Base-by-base conservation (phyloP, 2,888 invertebrate species). In the Odontocerum albicorne region DNA sequence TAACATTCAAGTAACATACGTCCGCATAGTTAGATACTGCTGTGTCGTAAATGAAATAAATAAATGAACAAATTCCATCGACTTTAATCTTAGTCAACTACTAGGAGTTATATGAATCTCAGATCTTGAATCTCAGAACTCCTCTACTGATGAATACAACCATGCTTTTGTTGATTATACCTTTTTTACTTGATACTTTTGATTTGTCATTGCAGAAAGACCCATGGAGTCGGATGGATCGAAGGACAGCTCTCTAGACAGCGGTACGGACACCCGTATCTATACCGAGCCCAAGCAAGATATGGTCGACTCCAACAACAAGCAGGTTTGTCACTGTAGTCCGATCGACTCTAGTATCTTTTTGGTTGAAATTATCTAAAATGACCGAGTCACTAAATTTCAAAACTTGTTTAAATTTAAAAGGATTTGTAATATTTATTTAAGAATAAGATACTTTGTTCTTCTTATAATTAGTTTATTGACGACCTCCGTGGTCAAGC, bases 171-270 rank as follows among this genome's bases (percentile, higher is more conserved):
- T n/a, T n/a, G n/a, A n/a, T n/a, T n/a, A n/a, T n/a, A n/a, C n/a
- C n/a, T n/a, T n/a, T n/a, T n/a, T n/a, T n/a, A n/a, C 4, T 27
- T 10, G 4, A 27, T 27, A 27, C 27, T 7, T 27, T 27, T 27
- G 10, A 7, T 27, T 27, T 10, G 4, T 7, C 72, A 16, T 69
- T 72, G 61, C 74, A 86, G 83, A 86, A 65, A 80, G 85, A 72
- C 73, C 82, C 36, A 73, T 79, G 57, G 84, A 89, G 71, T 85
- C 85, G 10, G 83, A 91, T 70, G 85, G 88, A 0, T 87, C 86
- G 0, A 88, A 88, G 64, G 88, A 89, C 64, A 92, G 92, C 65
- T 92, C 92, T 0, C 80, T 92, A 51, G 92, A 92, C 70, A 91
- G 91, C 65, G 89, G 89, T 8, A 86, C 85, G 0, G 86, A 86